Conservation (phyloP, 2,797 vertebrate genomes). For the Muscicapa comitata region DNA sequence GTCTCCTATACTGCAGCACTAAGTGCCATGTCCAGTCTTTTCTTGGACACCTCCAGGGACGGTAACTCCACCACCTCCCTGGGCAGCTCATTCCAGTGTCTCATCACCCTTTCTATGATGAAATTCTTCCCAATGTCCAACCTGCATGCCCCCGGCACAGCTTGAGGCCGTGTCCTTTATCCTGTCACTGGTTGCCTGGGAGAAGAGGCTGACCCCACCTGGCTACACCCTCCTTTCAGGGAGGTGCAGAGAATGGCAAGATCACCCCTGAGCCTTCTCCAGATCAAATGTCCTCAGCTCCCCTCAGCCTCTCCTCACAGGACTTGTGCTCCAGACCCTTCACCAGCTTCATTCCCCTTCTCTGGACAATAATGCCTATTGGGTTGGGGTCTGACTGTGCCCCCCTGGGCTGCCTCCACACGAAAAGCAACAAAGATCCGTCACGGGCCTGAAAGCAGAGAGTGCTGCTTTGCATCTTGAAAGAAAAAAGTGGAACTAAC, state of each 20-base stretch:
- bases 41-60: neutral
- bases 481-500: neutral
- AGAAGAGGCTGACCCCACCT: accelerated
- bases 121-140: neutral
- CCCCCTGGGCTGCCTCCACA: neutral
- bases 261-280: neutral
- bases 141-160: neutral
- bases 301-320: neutral
- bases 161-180: neutral
- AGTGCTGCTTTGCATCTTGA: neutral
- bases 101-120: neutral
- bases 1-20: too few species aligned
- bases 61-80: neutral
- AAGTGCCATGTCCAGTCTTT: neutral
- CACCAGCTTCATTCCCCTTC: neutral
- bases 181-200: neutral
- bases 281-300: neutral
- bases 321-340: neutral
- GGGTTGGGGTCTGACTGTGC: neutral
- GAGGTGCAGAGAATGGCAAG: neutral
- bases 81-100: neutral
- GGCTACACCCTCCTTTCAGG: neutral
- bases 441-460: neutral
- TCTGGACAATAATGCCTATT: neutral
- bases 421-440: neutral